A percentile compares a stretch with the other conserved stretches of the same genome.
Conservation (phyloP, 2,113 vertebrate species). For the Callionymus lyra region DNA sequence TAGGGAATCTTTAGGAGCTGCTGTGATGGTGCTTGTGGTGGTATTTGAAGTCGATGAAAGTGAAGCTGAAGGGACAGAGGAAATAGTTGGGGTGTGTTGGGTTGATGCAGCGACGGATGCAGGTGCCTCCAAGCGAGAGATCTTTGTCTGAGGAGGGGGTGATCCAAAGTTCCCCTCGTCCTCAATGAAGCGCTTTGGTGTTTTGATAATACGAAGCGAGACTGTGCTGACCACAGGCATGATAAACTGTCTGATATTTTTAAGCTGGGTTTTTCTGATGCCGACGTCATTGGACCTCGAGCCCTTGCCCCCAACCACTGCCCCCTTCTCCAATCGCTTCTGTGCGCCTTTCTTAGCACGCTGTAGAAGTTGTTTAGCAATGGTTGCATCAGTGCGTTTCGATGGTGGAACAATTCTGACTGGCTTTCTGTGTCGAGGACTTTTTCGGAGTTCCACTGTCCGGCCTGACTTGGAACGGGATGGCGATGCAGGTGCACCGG, state of each 20-base stretch:
- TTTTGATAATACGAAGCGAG: slow-evolving; percentile 93
- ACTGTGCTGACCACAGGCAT: slow-evolving; percentile 97
- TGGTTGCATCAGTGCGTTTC: slow-evolving; percentile 89
- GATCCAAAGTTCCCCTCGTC: slow-evolving; percentile 80
- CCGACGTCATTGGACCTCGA: slow-evolving; percentile 55
- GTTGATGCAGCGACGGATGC: slow-evolving; percentile 36
- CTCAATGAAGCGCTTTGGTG: slow-evolving; percentile 94
- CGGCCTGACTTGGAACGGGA: slow-evolving; percentile 67
- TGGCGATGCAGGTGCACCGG: slow-evolving; percentile 53
- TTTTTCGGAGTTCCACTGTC: slow-evolving; percentile 76
- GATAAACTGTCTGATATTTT: slow-evolving; percentile 95
- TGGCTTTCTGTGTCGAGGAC: slow-evolving; percentile 88
- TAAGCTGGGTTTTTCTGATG: slow-evolving; percentile 88
- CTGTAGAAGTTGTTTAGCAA: slow-evolving; percentile 93
- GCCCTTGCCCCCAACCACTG: slow-evolving; percentile 44
- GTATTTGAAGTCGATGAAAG: slow-evolving; percentile 34
- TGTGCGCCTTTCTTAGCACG: slow-evolving; percentile 88
- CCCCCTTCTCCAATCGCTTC: slow-evolving; percentile 84
- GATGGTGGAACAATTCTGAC: slow-evolving; percentile 89
- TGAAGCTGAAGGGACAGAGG: slow-evolving; percentile 37
- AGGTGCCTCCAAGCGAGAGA: slow-evolving; percentile 77
- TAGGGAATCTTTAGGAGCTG: slow-evolving; percentile 37
- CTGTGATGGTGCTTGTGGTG: slow-evolving; percentile 23
- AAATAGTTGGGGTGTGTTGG: slow-evolving; percentile 33
- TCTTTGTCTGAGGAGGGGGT: slow-evolving; percentile 81